Conservation (phyloP, 2,888 invertebrate genomes). For the Toxonevra muliebris region DNA sequence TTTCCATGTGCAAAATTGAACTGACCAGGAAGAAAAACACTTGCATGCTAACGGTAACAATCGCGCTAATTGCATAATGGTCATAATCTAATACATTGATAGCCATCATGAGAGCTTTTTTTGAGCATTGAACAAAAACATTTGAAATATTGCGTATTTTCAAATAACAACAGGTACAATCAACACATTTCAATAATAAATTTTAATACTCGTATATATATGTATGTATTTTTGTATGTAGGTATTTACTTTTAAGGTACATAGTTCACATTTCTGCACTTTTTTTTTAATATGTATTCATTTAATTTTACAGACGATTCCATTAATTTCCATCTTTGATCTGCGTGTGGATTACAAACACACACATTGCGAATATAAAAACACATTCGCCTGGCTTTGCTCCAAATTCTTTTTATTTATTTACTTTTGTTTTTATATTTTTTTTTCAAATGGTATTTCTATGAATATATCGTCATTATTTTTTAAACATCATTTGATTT, state of each 20-base stretch:
- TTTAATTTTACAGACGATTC: no score
- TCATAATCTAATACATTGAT: conserved; percentile 76
- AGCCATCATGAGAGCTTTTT: conserved; percentile 50
- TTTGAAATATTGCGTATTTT: background rate
- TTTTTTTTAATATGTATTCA: background rate
- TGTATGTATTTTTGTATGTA: conserved; percentile 19
- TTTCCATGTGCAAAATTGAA: conserved; percentile 86
- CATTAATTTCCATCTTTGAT: no score
- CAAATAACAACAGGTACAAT: conserved; percentile 9
- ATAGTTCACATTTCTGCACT: background rate
- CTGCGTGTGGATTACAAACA: no score
- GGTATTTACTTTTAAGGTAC: background rate
- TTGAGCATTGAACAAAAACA: conserved; percentile 20
- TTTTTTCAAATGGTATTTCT: no score
- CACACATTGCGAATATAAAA: no score
- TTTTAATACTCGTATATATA: background rate
- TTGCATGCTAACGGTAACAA: conserved; percentile 86
- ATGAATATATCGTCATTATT: no score
- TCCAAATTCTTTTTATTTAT: no score
- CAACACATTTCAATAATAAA: conserved; percentile 9
- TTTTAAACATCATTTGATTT: no score
- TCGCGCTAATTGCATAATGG: conserved; percentile 87
- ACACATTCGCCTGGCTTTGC: no score
- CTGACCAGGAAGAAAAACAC: conserved; percentile 88
- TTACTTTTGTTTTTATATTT: no score